Base-by-base conservation (phyloP, 2,888 invertebrate genomes). In the Apamea monoglypha region DNA sequence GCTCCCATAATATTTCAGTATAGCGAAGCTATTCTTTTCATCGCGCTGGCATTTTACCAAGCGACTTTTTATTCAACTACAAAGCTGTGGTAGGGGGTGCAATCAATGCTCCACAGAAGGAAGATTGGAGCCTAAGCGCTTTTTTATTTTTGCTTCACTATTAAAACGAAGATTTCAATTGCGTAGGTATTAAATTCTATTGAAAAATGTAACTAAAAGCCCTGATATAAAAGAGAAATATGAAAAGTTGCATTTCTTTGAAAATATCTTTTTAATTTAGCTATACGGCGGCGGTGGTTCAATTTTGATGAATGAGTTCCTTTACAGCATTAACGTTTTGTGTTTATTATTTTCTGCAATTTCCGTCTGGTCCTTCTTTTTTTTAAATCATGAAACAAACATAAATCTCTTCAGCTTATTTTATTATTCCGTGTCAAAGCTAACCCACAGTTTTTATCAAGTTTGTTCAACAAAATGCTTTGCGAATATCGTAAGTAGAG, bases 41-140 rank as follows among this genome's bases (percentile, higher is more conserved):
- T 93, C 92, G 91, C 86, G 88, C 93, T 96, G 96, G 96, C 96
- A 96, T 95, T 94, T 92, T 95, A 95, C 95, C 96, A 96, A 96
- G 92, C 92, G 93, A 91, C 93, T 95, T 95, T 95, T 96, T 96
- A 95, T 95, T 94, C 92, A 93, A 94, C 93, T 94, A 95, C 94
- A 95, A 93, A 93, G 93, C 92, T 91, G 92, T 93, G 92, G 93
- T 90, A 85, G 92, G 92, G 92, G 92, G 92, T 90, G 94, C 95
- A 96, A 96, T 96, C 96, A 95, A 96, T 96, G 96, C 93, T 93
- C 90, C 89, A 91, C 91, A 91, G 93, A 93, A 93, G 90, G 92
- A 93, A 93, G 92, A 94, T 93, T 92, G 91, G 88, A 90, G 92
- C 91, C 93, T 94, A 92, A 93, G 92, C 91, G 90, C 81, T 89